Evolutionary conservation across 2,888 invertebrate genomes (phyloP), one percentile per base, ranked within the genome.

Genomic region (Pteria penguin): DNA sequence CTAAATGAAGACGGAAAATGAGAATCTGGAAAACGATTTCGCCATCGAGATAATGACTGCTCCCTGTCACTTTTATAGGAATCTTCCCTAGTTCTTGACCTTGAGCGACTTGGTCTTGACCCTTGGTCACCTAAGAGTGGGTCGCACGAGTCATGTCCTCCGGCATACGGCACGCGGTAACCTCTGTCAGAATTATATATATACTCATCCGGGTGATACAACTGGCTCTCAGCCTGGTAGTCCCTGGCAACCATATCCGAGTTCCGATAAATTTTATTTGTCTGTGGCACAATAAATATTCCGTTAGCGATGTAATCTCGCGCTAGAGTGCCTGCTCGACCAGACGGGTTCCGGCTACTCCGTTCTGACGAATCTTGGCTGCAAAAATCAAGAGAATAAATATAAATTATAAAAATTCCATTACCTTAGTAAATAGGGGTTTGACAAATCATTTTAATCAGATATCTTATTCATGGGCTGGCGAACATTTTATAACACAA

Each of bases 301-400:
- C 84, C 85, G 61, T 82, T 82, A 31, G 82, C 78, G 22, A 68
- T 36, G 29, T 52, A 55, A 32, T 45, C 31, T 4, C 73, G 76
- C 68, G 81, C 86, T 84, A 89, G 76, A 89, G 84, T 22, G 87
- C 86, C 81, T 88, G 88, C 80, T 89, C 89, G 78, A 86, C 87
- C 83, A 85, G 82, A 72, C 79, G 84, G 76, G 76, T 84, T 76
- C 87, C 84, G 82, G 80, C 85, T 82, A 86, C 86, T 85, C 89
- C 89, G 80, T 89, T 89, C 84, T 88, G 89, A 66, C 88, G 87
- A 33, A 88, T 84, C 80, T 88, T 89, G 83, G 84, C 89, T 89
- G 86, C 27, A 84, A 84, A 70, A 72, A 14, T 72, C 60, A 73
- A 67, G 24, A 65, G 60, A 45, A 57, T 14, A 22, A 58, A 22